Conservation (phyloP, 2,888 invertebrate species). For the Dynastes maya region DNA sequence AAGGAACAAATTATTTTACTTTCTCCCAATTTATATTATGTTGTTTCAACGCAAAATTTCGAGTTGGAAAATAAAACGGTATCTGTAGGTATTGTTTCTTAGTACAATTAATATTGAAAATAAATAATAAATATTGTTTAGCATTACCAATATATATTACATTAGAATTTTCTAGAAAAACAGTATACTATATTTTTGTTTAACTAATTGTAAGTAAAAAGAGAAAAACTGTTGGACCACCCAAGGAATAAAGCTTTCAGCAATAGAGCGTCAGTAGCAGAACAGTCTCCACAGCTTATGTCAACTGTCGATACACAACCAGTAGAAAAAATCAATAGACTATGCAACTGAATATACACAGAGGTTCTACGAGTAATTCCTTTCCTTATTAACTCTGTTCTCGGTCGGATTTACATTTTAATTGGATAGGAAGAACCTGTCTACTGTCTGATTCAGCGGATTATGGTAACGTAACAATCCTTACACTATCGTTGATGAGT, state of each 20-base stretch:
- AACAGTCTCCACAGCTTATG: no score
- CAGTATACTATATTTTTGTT: no score
- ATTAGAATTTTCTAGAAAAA: no score
- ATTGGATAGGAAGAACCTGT: conserved; percentile 46
- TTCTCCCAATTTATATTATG: background rate
- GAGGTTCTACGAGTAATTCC: conserved; percentile 27
- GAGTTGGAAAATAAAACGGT: background rate
- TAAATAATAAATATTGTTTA: background rate
- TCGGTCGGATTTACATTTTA: conserved; percentile 48
- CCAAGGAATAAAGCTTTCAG: no score
- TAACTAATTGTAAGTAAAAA: no score
- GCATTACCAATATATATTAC: no score
- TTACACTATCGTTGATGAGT: conserved; percentile 12
- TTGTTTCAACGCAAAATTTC: background rate
- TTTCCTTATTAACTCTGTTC: conserved; percentile 14
- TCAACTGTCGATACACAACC: no score
- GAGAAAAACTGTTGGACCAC: no score
- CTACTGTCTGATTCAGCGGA: conserved; percentile 25
- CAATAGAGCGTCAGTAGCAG: no score
- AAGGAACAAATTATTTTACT: conserved; percentile 4
- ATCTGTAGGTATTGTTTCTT: background rate
- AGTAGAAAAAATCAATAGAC: background rate
- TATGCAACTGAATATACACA: conserved; percentile 12
- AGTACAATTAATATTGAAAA: background rate
- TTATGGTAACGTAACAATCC: conserved; percentile 22